These are phyloP conservation scores for Enteromius paludinosus DNA, from an alignment of 2,797 vertebrate species.

Conservation along the genomic window DNA sequence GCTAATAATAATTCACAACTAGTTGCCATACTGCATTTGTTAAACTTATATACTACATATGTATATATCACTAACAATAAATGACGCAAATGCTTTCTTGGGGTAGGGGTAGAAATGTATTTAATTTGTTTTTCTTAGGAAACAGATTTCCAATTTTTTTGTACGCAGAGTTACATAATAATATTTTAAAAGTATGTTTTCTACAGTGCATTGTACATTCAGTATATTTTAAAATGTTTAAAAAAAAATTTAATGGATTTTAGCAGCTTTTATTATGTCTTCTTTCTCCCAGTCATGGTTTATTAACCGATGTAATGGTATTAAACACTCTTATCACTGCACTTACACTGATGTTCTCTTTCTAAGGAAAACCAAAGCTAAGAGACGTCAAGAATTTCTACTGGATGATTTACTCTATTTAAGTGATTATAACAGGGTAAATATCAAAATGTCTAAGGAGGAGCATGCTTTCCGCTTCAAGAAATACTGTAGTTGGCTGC, in stretches of 20 bases:
- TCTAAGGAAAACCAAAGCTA: background rate
- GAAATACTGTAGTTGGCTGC: constrained; percentile 26
- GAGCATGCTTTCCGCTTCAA: background rate
- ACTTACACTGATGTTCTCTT: background rate
- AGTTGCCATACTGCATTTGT: background rate
- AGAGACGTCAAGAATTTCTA: background rate
- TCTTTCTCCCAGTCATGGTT: background rate
- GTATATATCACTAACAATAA: background rate
- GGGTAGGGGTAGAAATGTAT: background rate
- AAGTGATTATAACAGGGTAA: background rate
- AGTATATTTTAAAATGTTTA: background rate
- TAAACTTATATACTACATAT: too few relatives aligned
- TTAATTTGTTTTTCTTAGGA: background rate
- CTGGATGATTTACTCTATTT: background rate
- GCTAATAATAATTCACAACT: background rate
- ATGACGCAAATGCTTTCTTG: background rate
- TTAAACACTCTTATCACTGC: background rate
- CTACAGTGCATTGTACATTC: background rate
- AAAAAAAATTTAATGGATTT: too few relatives aligned
- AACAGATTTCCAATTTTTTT: background rate
- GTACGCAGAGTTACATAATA: background rate
- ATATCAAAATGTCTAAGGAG: background rate
- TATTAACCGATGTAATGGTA: background rate
- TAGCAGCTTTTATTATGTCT: too few relatives aligned
- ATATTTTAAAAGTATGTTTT: background rate